A percentile compares a stretch with the other conserved stretches of the same genome.
phyloP scores from a whole-genome alignment of 2,797 vertebrate genomes.

The Simalia tracyae region DNA sequence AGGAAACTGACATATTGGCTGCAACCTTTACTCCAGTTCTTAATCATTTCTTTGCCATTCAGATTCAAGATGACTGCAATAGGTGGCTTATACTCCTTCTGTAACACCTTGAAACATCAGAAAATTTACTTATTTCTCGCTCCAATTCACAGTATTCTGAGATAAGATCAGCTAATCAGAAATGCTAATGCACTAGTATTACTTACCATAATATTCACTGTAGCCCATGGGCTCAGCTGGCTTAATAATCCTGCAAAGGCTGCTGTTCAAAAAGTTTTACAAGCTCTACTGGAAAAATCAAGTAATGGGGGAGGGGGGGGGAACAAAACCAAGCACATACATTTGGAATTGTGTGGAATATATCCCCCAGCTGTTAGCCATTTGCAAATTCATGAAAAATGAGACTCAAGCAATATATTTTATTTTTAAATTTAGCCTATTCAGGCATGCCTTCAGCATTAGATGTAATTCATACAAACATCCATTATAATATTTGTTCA shows the following conservation, averaged over 20 bases:
- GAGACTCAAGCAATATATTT: background rate
- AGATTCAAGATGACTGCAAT: background rate
- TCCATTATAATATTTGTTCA: background rate
- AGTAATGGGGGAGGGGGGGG: background rate
- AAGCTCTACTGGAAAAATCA: background rate
- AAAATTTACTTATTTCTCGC: slow-evolving; percentile 3
- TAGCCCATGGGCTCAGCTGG: background rate
- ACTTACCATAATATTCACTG: slow-evolving; percentile 3
- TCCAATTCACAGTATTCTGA: slow-evolving; percentile 2
- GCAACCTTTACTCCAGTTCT: slow-evolving; percentile 1
- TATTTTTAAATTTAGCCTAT: background rate
- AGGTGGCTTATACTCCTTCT: background rate
- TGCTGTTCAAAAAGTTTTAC: background rate
- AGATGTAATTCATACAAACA: background rate
- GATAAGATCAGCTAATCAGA: slow-evolving; percentile 6
- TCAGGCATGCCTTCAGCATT: background rate
- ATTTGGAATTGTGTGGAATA: background rate
- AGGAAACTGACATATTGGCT: background rate
- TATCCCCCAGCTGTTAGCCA: background rate
- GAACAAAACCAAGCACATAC: background rate
- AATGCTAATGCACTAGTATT: background rate
- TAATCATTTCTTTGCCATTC: slow-evolving; percentile 2
- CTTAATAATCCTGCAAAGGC: slow-evolving; percentile 11
- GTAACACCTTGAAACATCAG: background rate
- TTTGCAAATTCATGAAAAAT: background rate